A percentile compares a stretch with the other conserved stretches of the same genome.
phyloP scores from a whole-genome alignment of 2,113 vertebrate genomes.

The Todiramphus saurophagus region DNA sequence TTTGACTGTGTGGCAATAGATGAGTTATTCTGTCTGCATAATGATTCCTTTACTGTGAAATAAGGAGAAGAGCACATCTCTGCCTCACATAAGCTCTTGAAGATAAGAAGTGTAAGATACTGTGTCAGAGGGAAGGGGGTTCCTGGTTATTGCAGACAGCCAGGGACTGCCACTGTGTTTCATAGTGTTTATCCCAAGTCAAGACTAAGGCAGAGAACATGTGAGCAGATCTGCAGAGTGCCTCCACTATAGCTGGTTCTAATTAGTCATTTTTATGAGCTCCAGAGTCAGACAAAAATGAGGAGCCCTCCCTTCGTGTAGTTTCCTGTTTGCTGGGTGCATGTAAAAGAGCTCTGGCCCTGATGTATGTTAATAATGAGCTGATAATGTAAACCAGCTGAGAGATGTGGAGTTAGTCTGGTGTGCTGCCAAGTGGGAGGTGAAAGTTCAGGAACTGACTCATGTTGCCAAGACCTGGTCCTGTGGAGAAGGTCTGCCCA shows the following conservation, averaged over 20 bases:
- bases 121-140: neutral
- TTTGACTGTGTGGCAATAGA: rapidly evolving
- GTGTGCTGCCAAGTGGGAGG: constrained; percentile 58
- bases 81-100: neutral
- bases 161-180: neutral
- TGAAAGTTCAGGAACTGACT: constrained; percentile 69
- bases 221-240: neutral
- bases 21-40: neutral
- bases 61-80: neutral
- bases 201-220: neutral
- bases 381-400: constrained; percentile 73
- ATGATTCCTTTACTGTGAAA: neutral
- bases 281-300: constrained; percentile 60
- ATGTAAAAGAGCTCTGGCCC: constrained; percentile 60
- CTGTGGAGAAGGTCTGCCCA: constrained; percentile 55
- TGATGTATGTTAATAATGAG: constrained; percentile 70
- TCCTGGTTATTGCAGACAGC: neutral
- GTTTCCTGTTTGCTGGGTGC: constrained; percentile 69
- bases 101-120: neutral
- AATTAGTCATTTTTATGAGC: constrained; percentile 70
- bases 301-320: constrained; percentile 58
- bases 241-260: constrained; percentile 39
- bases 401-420: constrained; percentile 60
- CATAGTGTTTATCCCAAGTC: neutral
- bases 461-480: constrained; percentile 61